Conservation (phyloP, 2,797 vertebrate species). For the Macrochelys suwanniensis region DNA sequence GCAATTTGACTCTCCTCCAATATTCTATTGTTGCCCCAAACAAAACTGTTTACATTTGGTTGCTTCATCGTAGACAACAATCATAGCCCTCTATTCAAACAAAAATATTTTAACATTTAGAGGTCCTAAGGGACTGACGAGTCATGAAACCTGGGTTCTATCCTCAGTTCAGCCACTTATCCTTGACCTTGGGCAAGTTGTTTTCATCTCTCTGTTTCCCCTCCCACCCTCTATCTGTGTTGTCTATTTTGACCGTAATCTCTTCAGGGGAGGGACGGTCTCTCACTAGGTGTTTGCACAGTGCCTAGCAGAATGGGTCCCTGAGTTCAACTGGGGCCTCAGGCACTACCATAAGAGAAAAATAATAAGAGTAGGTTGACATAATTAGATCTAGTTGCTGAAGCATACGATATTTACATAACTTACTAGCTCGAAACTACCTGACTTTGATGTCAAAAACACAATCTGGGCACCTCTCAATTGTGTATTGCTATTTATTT, state of each 20-base stretch:
- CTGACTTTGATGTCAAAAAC: neutral
- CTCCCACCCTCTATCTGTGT: neutral
- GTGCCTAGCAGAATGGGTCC: neutral
- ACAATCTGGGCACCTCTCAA: neutral
- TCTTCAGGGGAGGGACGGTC: neutral
- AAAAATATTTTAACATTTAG: neutral
- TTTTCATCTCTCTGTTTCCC: neutral
- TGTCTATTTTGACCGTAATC: neutral
- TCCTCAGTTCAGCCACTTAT: neutral
- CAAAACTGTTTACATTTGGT: neutral
- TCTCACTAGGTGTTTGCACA: accelerated
- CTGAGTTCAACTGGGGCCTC: accelerated
- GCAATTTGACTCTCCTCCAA: neutral
- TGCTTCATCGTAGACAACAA: neutral
- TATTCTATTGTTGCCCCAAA: neutral
- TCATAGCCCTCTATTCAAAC: neutral
- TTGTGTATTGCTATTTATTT: neutral
- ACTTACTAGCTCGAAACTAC: accelerated
- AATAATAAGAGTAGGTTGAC: neutral
- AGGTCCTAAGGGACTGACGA: neutral
- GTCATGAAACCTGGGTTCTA: neutral
- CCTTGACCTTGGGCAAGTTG: neutral
- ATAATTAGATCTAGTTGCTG: neutral
- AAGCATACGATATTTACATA: neutral
- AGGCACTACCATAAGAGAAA: neutral